A percentile compares a stretch with the other conserved stretches of the same genome.
Evolutionary conservation across 2,113 vertebrate species (phyloP).

Genomic region (Ploceus nigricollis): DNA sequence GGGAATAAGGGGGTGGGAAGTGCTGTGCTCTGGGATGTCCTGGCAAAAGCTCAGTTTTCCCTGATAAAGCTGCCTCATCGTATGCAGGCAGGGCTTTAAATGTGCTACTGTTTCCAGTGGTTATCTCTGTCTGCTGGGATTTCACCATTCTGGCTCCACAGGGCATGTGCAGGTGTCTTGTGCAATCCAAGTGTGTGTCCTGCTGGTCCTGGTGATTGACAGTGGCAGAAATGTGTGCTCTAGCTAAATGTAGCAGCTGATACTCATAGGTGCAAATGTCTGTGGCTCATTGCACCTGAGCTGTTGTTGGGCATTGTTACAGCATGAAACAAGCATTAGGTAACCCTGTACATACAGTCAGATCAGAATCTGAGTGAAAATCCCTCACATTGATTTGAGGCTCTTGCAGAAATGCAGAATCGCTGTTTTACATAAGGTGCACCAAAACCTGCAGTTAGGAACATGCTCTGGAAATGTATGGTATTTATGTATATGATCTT

Average conservation of each 20-base stretch:
- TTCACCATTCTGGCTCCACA: background rate
- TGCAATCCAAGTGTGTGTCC: background rate
- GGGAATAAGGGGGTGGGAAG: background rate
- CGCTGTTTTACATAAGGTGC: background rate
- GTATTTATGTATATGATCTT: background rate
- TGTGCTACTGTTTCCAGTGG: background rate
- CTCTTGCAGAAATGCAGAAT: background rate
- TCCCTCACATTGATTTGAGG: background rate
- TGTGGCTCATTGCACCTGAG: background rate
- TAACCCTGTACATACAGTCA: background rate
- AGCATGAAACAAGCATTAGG: background rate
- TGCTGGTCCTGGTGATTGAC: background rate
- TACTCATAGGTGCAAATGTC: background rate
- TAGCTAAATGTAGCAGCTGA: background rate
- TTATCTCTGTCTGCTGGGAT: background rate
- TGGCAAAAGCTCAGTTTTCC: background rate
- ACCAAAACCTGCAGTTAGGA: background rate
- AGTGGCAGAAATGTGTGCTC: background rate
- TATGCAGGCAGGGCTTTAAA: background rate
- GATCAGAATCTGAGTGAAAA: background rate
- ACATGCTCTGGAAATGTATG: background rate
- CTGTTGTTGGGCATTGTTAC: background rate
- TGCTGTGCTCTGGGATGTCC: background rate
- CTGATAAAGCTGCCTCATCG: background rate
- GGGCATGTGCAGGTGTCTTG: background rate